Conservation (phyloP, 2,888 invertebrate species). For the Euphydryas editha region DNA sequence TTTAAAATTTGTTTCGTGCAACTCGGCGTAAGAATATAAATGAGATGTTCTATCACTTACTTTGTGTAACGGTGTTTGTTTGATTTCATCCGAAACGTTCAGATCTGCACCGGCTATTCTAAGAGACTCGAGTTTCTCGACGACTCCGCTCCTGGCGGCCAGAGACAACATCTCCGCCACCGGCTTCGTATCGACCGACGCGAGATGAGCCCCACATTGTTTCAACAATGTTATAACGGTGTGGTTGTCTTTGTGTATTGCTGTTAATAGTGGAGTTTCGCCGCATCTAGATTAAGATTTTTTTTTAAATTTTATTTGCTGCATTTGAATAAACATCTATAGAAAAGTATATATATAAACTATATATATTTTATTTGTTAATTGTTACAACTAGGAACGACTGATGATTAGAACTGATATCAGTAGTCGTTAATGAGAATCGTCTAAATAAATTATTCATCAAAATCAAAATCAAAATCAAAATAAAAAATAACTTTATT, state of each 20-base stretch:
- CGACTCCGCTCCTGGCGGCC: slow-evolving; percentile 85
- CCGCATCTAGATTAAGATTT: slow-evolving; percentile 74
- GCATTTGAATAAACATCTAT: neutral
- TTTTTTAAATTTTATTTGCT: neutral
- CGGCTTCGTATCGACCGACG: slow-evolving; percentile 79
- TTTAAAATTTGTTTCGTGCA: no score
- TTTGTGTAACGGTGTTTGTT: slow-evolving; percentile 87
- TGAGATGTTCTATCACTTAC: slow-evolving; percentile 61
- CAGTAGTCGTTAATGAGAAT: no score
- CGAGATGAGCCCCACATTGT: slow-evolving; percentile 90
- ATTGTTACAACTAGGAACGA: no score
- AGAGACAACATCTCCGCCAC: slow-evolving; percentile 87
- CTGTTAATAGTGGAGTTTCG: slow-evolving; percentile 88
- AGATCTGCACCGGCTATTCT: slow-evolving; percentile 87
- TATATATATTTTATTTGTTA: no score
- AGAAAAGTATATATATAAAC: neutral
- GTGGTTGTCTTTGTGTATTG: slow-evolving; percentile 85
- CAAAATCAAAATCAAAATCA: no score
- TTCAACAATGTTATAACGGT: slow-evolving; percentile 86
- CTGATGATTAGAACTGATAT: no score
- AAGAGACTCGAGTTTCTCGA: slow-evolving; percentile 84
- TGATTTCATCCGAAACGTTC: slow-evolving; percentile 83
- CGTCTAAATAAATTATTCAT: no score
- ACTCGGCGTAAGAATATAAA: no score
- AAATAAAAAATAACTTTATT: no score